Conservation (phyloP, 92 coral and sea anemone genomes). For the Epizoanthus rinbou region DNA sequence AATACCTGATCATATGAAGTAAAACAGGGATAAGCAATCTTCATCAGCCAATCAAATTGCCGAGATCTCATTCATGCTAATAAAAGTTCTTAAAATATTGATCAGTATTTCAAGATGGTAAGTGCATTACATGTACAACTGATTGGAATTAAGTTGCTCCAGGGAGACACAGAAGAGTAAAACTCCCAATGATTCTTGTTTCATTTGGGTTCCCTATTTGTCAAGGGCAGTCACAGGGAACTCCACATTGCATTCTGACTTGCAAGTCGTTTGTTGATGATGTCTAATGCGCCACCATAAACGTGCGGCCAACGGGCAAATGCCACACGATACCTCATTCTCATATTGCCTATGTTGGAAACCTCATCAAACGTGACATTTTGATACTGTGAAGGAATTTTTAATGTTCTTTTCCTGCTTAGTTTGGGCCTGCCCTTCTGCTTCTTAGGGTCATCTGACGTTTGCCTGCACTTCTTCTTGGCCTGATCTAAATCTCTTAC, state of each 20-base stretch:
- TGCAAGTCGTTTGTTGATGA: constrained; percentile 66
- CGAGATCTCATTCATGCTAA: too few species aligned
- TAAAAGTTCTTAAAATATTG: too few species aligned
- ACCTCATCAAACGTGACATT: constrained; percentile 54
- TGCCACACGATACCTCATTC: constrained; percentile 71
- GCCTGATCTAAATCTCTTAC: neutral
- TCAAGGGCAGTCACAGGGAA: neutral
- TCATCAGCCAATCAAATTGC: too few species aligned
- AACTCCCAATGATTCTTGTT: too few species aligned
- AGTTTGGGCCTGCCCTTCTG: neutral
- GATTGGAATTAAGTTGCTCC: too few species aligned
- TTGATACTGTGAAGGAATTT: constrained; percentile 50
- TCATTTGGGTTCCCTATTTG: too few species aligned
- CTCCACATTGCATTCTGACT: constrained; percentile 77
- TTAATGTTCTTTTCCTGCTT: constrained; percentile 1
- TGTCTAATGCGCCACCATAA: constrained; percentile 72
- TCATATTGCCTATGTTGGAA: constrained; percentile 46
- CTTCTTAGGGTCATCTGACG: neutral
- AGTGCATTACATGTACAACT: too few species aligned
- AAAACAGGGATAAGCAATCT: too few species aligned
- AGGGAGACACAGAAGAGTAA: too few species aligned
- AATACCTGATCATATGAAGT: too few species aligned
- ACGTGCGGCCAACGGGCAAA: constrained; percentile 69
- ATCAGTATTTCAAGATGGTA: too few species aligned
- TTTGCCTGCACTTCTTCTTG: neutral